A percentile compares a stretch with the other conserved stretches of the same genome.
Conservation (phyloP, 2,888 invertebrate genomes). For the Exocentrus adspersus region DNA sequence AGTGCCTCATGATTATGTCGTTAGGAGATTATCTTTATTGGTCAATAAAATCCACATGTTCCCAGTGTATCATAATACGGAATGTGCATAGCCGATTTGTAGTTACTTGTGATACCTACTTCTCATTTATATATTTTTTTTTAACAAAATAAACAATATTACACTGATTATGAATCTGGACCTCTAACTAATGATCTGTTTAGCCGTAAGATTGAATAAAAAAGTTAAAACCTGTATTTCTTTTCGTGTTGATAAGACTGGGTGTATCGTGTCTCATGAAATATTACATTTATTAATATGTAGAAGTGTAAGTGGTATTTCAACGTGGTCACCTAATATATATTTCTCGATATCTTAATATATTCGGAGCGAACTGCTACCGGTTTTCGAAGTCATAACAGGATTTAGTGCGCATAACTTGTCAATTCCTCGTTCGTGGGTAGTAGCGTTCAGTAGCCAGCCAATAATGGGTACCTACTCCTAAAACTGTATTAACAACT, state of each 20-base stretch:
- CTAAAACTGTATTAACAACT: neutral
- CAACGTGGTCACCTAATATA: neutral
- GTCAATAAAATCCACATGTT: neutral
- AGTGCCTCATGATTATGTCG: neutral
- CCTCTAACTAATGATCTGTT: too few relatives aligned
- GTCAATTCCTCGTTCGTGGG: constrained; percentile 11
- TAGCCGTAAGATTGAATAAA: too few relatives aligned
- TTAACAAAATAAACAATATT: too few relatives aligned
- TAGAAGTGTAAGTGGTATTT: neutral
- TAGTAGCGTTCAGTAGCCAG: too few relatives aligned
- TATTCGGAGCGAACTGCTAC: neutral
- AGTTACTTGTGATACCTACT: too few relatives aligned
- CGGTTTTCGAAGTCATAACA: constrained; percentile 1
- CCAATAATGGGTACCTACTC: neutral
- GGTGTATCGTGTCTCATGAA: neutral
- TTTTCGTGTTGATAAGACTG: neutral
- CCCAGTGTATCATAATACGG: neutral
- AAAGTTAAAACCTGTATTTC: neutral
- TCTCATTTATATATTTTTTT: too few relatives aligned
- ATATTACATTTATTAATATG: neutral
- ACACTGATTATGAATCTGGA: too few relatives aligned
- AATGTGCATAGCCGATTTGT: neutral
- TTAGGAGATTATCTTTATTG: neutral
- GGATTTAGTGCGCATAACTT: neutral
- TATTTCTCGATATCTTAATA: neutral